A percentile compares a stretch with the other conserved stretches of the same genome.
phyloP scores from a whole-genome alignment of 2,888 invertebrate species.

The Brachyptera putata region DNA sequence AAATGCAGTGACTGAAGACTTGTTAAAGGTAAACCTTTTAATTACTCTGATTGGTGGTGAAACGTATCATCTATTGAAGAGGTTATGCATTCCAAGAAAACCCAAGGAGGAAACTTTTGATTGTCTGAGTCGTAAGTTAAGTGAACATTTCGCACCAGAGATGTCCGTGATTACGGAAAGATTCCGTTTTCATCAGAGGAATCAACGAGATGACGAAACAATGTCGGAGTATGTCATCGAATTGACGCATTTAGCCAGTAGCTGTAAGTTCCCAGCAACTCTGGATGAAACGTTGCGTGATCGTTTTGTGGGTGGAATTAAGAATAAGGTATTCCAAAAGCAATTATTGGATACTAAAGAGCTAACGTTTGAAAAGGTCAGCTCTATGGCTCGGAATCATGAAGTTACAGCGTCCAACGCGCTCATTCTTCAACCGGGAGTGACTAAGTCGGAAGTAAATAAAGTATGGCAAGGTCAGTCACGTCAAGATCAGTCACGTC shows the following conservation, averaged over 20 bases:
- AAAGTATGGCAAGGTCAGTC: too few species aligned
- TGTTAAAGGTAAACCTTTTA: too few species aligned
- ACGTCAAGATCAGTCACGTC: too few species aligned
- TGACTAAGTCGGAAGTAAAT: too few species aligned
- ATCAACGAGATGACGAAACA: slow-evolving; percentile 31
- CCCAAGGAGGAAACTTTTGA: too few species aligned
- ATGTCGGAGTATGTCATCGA: slow-evolving; percentile 32
- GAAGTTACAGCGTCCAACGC: slow-evolving; percentile 27
- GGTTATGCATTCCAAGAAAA: too few species aligned
- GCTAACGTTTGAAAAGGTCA: slow-evolving; percentile 31
- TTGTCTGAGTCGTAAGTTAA: too few species aligned
- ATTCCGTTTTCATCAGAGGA: slow-evolving; percentile 36
- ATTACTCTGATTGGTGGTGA: too few species aligned
- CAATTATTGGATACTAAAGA: slow-evolving; percentile 33
- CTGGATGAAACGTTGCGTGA: slow-evolving; percentile 35
- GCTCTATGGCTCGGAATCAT: slow-evolving; percentile 28
- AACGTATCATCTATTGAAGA: too few species aligned
- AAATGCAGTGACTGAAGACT: too few species aligned
- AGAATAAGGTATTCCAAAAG: slow-evolving; percentile 31
- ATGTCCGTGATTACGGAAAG: slow-evolving; percentile 36
- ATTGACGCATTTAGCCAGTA: slow-evolving; percentile 35
- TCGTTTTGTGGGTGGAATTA: slow-evolving; percentile 36
- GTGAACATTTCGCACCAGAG: slow-evolving; percentile 35
- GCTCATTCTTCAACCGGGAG: too few species aligned
- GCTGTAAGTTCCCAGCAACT: slow-evolving; percentile 36